Evolutionary conservation across 2,888 invertebrate genomes (phyloP), one percentile per base, ranked within the genome.

Genomic region (Bedellia somnulentella): DNA sequence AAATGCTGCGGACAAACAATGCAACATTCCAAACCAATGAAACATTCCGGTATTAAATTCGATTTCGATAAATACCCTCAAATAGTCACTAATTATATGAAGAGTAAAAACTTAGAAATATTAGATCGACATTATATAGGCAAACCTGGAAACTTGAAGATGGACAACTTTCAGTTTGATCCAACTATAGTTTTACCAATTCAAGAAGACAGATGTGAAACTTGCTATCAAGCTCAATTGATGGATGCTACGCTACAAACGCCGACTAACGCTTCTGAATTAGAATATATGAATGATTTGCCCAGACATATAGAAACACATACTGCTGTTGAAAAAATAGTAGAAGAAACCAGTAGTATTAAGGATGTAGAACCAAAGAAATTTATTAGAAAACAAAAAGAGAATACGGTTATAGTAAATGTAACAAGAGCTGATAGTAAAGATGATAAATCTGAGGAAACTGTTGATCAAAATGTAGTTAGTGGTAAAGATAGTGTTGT

Each of bases 221-320:
- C 75, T 4, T 81, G 81, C 32, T 61, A 64, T 44, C 71, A 70
- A 41, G 78, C 78, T 40, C 67, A 75, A 40, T 53, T 76, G 42
- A 67, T 78, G 55, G 75, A 78, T 24, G 80, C 81, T 15, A 70
- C 80, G 38, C 60, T 87, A 24, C 87, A 87, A 49, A 88, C 88
- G 0, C 88, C 88, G 0, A 87, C 87, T 0, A 88, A 88, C 52
- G 88, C 88, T 17, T 86, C 88, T 0, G 88, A 88, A 48, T 78
- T 87, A 59, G 75, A 75, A 39, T 73, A 63, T 32, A 66, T 66
- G 66, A 70, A 70, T 38, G 75, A 73, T 31, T 58, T 70, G 39
- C 73, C 73, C 4, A 46, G 63, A 2, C 56, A 57, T 4, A 46
- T 50, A 0, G 73, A 76, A 30, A 67, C 64, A 1, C 73, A 76